These are phyloP conservation scores for Hydropsyche tenuis DNA, from an alignment of 1,140 invertebrate genomes.

Conservation along the genomic window DNA sequence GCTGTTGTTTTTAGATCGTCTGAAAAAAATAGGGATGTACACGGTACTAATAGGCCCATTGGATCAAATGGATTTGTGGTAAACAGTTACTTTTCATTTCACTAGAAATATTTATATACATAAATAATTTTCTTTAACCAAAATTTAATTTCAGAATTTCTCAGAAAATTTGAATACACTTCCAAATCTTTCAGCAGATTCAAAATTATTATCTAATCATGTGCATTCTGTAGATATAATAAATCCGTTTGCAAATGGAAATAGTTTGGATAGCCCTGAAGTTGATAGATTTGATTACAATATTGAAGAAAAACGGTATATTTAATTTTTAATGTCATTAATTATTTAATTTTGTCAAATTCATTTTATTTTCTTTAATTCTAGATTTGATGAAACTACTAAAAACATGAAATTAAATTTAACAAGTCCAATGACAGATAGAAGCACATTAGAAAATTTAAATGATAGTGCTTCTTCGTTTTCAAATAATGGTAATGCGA, in stretches of 20 bases:
- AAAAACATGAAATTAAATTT: not conserved
- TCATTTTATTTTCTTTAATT: not conserved
- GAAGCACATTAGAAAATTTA: constrained; percentile 41
- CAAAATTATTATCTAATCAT: not conserved
- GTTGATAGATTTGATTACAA: not conserved
- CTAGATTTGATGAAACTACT: too few species aligned
- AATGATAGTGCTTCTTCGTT: constrained; percentile 16
- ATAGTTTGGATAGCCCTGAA: not conserved
- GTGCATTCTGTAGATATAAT: not conserved
- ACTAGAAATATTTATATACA: not conserved
- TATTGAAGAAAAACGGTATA: not conserved
- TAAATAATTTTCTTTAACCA: not conserved
- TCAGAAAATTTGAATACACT: too few species aligned
- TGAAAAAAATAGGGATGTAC: not conserved
- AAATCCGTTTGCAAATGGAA: not conserved
- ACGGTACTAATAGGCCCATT: not conserved
- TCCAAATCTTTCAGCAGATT: not conserved
- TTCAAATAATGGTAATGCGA: constrained; percentile 55
- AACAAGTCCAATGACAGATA: not conserved
- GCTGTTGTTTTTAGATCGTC: too few species aligned
- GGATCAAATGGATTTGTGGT: not conserved
- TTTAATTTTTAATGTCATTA: too few species aligned
- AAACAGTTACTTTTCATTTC: not conserved
- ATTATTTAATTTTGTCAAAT: not conserved
- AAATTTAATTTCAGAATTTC: not conserved